Conservation (phyloP, 2,888 invertebrate genomes). For the Rhagophthalmus giganteus region DNA sequence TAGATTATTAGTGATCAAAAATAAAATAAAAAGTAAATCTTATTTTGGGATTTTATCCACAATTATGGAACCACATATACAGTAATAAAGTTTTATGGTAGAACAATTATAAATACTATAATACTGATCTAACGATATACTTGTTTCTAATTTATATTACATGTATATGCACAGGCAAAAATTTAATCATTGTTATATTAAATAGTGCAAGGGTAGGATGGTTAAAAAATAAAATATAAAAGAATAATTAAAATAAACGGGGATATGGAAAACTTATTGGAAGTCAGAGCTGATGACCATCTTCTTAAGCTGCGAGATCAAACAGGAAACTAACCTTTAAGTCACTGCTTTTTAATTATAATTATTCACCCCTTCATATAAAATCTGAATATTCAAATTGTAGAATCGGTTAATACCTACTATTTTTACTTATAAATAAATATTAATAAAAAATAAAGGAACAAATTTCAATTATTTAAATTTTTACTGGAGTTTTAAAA, state of each 20-base stretch:
- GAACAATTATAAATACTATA: constrained; percentile 33
- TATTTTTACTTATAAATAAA: no score
- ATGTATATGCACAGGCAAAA: constrained; percentile 34
- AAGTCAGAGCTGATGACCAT: constrained; percentile 57
- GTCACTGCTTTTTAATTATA: constrained; percentile 9
- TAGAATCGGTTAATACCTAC: no score
- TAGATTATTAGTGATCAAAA: constrained; percentile 27
- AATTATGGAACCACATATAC: constrained; percentile 18
- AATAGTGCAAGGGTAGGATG: constrained; percentile 19
- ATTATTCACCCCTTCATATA: constrained; percentile 22
- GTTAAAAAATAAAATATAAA: constrained; percentile 28
- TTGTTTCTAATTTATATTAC: constrained; percentile 33
- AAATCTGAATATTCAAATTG: neutral
- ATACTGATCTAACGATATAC: constrained; percentile 35
- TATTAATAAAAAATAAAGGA: no score
- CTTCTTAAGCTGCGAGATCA: constrained; percentile 64
- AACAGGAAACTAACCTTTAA: constrained; percentile 55
- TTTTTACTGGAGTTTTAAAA: no score
- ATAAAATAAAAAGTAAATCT: constrained; percentile 31
- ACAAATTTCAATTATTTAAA: no score
- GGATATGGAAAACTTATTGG: constrained; percentile 48
- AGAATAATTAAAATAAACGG: constrained; percentile 26
- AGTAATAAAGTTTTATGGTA: constrained; percentile 26
- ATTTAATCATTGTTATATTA: constrained; percentile 24
- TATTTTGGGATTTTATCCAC: constrained; percentile 17